These are phyloP conservation scores for Puffinus mauretanicus DNA, from an alignment of 2,113 vertebrate genomes.

Conservation along the genomic window DNA sequence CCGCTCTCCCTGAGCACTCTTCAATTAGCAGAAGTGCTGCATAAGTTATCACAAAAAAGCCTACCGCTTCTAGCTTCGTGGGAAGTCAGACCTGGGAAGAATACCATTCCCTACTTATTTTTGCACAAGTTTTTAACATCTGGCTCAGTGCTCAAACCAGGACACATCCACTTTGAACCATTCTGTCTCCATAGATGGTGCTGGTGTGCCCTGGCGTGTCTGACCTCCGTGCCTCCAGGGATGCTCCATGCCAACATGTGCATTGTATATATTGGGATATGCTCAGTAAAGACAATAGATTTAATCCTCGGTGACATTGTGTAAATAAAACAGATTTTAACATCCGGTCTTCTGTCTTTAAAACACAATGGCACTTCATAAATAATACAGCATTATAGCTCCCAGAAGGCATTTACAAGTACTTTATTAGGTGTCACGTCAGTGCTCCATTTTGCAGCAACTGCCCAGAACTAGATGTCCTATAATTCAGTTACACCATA, in stretches of 20 bases:
- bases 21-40: background rate
- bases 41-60: background rate
- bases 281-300: constrained; percentile 7
- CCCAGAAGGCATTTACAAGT: constrained; percentile 49
- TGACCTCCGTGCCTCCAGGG: background rate
- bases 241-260: background rate
- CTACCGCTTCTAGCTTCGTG: rapidly evolving
- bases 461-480: constrained; percentile 22
- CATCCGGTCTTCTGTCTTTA: constrained; percentile 17
- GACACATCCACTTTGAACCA: background rate
- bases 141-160: background rate
- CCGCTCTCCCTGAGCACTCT: background rate
- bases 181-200: constrained; percentile 2
- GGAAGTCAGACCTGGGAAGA: background rate
- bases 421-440: constrained; percentile 55
- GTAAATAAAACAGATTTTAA: constrained; percentile 31
- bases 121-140: background rate
- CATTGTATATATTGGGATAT: background rate
- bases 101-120: background rate
- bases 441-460: constrained; percentile 24
- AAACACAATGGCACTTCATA: constrained; percentile 33
- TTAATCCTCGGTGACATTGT: background rate
- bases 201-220: background rate
- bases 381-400: background rate
- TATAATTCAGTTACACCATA: constrained; percentile 52